Conservation (phyloP, 2,113 vertebrate species). For the Microcebus ravelobensis region DNA sequence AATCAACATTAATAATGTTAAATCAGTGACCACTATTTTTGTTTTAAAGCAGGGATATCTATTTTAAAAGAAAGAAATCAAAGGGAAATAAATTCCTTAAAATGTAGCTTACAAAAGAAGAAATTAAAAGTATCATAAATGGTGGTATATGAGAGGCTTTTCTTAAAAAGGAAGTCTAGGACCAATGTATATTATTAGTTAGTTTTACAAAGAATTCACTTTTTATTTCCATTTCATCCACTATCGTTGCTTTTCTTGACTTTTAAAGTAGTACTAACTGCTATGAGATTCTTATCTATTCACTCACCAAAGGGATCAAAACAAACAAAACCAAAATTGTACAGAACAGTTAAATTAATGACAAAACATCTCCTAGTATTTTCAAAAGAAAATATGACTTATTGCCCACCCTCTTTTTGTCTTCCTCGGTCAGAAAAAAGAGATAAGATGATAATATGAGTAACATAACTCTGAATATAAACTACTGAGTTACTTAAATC, state of each 20-base stretch:
- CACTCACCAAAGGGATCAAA: neutral
- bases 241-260: neutral
- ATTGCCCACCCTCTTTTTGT: neutral
- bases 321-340: slow-evolving; percentile 10
- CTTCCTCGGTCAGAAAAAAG: neutral
- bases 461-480: neutral
- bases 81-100: neutral
- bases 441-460: neutral
- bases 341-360: neutral
- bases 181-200: neutral
- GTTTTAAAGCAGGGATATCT: neutral
- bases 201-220: neutral
- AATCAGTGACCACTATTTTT: neutral
- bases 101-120: slow-evolving; percentile 13
- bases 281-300: neutral
- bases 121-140: neutral
- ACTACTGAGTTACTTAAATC: neutral
- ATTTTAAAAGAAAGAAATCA: slow-evolving; percentile 41
- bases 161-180: neutral
- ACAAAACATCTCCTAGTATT: neutral
- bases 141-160: neutral
- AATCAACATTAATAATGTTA: neutral
- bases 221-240: neutral
- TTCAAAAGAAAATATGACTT: slow-evolving; percentile 23
- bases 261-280: slow-evolving; percentile 13